Conservation (phyloP, 2,113 vertebrate genomes). For the Grantiella picta region DNA sequence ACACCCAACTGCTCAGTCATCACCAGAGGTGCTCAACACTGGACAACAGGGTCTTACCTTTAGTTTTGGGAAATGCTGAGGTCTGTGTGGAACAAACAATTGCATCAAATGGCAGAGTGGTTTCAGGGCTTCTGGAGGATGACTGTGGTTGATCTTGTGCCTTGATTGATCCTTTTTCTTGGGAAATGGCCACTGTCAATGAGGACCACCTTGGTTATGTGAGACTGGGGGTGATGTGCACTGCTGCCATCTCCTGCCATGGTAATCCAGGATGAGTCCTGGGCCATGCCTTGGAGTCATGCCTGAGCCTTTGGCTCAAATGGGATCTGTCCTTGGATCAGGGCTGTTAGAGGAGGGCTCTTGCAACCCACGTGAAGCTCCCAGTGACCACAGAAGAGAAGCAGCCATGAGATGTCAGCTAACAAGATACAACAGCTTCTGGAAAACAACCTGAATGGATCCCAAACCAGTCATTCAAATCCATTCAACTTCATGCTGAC, state of each 20-base stretch:
- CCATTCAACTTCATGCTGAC: background rate
- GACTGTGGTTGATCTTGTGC: background rate
- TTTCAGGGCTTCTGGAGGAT: background rate
- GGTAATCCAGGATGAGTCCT: background rate
- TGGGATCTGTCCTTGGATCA: background rate
- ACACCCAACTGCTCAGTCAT: background rate
- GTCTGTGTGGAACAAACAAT: background rate
- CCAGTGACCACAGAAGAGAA: background rate
- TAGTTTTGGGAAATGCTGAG: background rate
- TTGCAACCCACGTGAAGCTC: background rate
- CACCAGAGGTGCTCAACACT: background rate
- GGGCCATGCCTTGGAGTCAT: background rate
- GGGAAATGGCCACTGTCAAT: background rate
- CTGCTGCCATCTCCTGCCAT: conserved; percentile 24
- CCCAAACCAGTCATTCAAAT: background rate
- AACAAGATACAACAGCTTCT: background rate
- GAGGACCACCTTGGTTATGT: background rate
- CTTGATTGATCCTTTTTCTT: background rate
- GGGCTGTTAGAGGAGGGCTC: background rate
- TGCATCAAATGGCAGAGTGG: background rate
- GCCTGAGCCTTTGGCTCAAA: background rate
- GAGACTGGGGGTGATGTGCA: background rate
- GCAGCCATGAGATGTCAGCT: background rate
- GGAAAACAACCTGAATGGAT: background rate
- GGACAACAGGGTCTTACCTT: background rate